phyloP scores from a whole-genome alignment of 1,140 invertebrate species.

The Drosophila carrolli region DNA sequence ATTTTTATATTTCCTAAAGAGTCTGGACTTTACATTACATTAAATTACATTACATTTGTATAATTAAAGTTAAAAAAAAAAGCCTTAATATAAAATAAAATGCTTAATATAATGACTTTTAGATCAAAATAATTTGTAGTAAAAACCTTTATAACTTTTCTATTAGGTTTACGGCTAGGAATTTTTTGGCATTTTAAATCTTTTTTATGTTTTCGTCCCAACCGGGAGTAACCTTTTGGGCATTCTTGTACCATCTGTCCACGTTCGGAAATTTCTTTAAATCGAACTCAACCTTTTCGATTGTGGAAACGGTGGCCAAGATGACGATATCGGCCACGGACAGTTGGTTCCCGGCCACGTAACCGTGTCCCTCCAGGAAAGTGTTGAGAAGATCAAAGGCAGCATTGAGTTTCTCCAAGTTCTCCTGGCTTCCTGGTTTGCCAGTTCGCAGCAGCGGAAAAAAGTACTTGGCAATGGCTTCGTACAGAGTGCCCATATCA shows the following conservation, averaged over 20 bases:
- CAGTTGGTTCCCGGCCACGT: slow-evolving; percentile 87
- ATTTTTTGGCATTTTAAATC: slow-evolving; percentile 31
- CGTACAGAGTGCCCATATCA: slow-evolving; percentile 89
- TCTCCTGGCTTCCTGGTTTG: slow-evolving; percentile 87
- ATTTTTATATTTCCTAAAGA: too few relatives aligned
- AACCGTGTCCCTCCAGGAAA: slow-evolving; percentile 88
- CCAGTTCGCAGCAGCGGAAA: slow-evolving; percentile 88
- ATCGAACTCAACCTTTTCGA: slow-evolving; percentile 88
- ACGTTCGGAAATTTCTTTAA: slow-evolving; percentile 89
- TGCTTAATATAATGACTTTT: too few relatives aligned
- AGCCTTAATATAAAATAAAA: too few relatives aligned
- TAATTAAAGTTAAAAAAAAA: too few relatives aligned
- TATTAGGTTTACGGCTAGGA: slow-evolving; percentile 7
- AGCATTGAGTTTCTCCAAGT: slow-evolving; percentile 87
- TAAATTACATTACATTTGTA: too few relatives aligned
- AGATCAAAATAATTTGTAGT: neutral
- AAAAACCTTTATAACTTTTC: slow-evolving; percentile 13
- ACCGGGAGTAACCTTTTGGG: slow-evolving; percentile 88
- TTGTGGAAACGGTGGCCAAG: slow-evolving; percentile 87
- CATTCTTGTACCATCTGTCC: slow-evolving; percentile 88
- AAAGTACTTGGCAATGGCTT: slow-evolving; percentile 87
- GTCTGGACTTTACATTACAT: too few relatives aligned
- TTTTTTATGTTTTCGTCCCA: slow-evolving; percentile 88
- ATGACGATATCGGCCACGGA: slow-evolving; percentile 90
- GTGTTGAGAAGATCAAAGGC: slow-evolving; percentile 87